Evolutionary conservation across 2,113 vertebrate genomes (phyloP), one percentile per base, ranked within the genome.

Genomic region (Platysternon megacephalum): DNA sequence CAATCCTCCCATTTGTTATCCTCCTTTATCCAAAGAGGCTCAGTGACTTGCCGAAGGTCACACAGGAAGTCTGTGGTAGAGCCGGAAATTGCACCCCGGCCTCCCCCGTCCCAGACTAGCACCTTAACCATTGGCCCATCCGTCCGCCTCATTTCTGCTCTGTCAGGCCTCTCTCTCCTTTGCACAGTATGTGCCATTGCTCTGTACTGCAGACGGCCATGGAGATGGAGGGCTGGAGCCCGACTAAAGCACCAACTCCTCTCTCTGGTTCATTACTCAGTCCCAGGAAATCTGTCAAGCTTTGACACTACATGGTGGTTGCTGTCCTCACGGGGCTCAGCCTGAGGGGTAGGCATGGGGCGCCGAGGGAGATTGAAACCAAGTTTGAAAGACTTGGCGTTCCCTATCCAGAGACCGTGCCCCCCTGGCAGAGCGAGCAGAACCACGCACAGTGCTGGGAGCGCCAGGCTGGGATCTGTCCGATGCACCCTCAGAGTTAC

Each of bases 381-480:
- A n/a, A 19, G 46, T 39, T 74, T 87, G 87, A 48, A 82, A 35
- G 87, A 26, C 53, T 65, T 28, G 82, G 0, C 32, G 46, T 0
- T 1, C 0, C 17, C 35, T 82, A 7, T 56, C 39, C n/a, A 28
- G 55, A 7, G 10, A 10, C 3, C 0, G 24, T 58, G 83, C 56
- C 82, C 82, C 10, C 76, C 26, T 1, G 8, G 51, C 72, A 11
- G 92, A 53, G 79, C 5, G 52, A n/a, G 0, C 26, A 49, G 88
- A 80, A 35, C 39, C 78, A 2, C 28, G 19, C 3, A 51, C 65
- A 22, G 55, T 4, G 12, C 48, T 0, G 1, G 46, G 26, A 55
- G 8, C 0, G 16, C 2, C 48, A 52, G 90, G 76, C 88, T 93
- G 95, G 55, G 88, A 93, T 14, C 1, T 1, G 24, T 80, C 51